Conservation (phyloP, 1,140 invertebrate species). For the Trachymyrmex cornetzi region DNA sequence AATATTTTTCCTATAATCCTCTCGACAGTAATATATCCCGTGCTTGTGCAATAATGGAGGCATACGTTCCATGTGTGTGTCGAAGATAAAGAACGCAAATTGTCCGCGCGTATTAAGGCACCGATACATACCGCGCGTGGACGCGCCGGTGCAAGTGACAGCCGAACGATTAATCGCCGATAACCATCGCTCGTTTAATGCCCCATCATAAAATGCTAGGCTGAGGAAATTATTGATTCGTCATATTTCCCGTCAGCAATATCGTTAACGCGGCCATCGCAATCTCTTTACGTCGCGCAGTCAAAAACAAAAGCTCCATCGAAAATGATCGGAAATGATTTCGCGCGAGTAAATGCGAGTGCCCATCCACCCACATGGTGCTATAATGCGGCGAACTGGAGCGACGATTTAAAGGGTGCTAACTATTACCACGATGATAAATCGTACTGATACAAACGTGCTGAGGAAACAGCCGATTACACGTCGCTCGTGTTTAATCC, state of each 20-base stretch:
- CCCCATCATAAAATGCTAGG: conserved; percentile 78
- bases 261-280: conserved; percentile 71
- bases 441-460: background rate
- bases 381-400: conserved; percentile 8
- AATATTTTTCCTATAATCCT: conserved; percentile 59
- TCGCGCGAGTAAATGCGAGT: background rate
- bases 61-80: background rate
- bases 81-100: conserved; percentile 61
- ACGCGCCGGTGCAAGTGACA: conserved; percentile 72
- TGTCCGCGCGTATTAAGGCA: conserved; percentile 54
- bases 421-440: background rate
- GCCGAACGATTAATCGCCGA: conserved; percentile 77
- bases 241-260: conserved; percentile 77
- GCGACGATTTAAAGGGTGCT: conserved; percentile 26
- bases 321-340: conserved; percentile 64
- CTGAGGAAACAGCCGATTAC: conserved; percentile 9
- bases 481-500: background rate
- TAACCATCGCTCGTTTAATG: conserved; percentile 77
- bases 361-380: background rate
- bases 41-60: conserved; percentile 32
- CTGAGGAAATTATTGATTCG: conserved; percentile 79
- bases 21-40: conserved; percentile 29
- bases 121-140: conserved; percentile 60
- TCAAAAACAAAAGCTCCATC: conserved; percentile 44
- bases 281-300: conserved; percentile 72